A percentile compares a stretch with the other conserved stretches of the same genome.
Conservation (phyloP, 2,113 vertebrate species). For the Sturnira hondurensis region DNA sequence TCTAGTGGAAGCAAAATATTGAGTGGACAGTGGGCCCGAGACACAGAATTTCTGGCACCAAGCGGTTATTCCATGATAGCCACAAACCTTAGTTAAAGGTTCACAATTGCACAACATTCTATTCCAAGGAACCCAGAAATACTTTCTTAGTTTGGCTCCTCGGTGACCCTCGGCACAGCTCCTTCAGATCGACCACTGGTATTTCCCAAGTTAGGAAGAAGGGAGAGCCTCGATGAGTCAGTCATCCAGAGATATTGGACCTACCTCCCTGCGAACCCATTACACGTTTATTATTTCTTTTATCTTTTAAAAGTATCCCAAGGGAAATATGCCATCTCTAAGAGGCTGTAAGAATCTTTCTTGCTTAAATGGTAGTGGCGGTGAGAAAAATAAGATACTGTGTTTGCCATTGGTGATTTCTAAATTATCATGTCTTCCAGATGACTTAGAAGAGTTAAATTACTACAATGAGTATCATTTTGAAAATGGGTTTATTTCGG, state of each 20-base stretch:
- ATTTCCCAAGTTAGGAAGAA: slow-evolving; percentile 13
- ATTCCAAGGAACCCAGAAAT: slow-evolving; percentile 20
- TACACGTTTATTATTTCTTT: not conserved
- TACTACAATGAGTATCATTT: slow-evolving; percentile 41
- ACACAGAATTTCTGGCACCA: not conserved
- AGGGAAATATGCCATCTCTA: not conserved
- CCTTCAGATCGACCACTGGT: not conserved
- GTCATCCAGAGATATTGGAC: not conserved
- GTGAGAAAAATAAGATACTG: slow-evolving; percentile 54
- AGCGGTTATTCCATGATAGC: slow-evolving; percentile 23
- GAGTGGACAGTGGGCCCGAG: not conserved
- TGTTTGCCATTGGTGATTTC: slow-evolving; percentile 65
- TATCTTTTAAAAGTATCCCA: not conserved
- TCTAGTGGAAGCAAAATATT: slow-evolving; percentile 12
- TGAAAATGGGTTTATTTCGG: slow-evolving; percentile 10
- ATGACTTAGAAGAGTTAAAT: slow-evolving; percentile 48
- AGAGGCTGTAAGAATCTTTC: not conserved
- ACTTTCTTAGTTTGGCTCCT: slow-evolving; percentile 22
- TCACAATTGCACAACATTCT: not conserved
- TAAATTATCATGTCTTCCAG: slow-evolving; percentile 67
- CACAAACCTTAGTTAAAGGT: not conserved
- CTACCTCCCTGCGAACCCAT: not conserved
- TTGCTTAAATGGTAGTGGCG: slow-evolving; percentile 53
- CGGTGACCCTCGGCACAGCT: not conserved
- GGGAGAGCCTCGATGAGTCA: slow-evolving; percentile 1